Base-by-base conservation (phyloP, 2,113 vertebrate genomes). In the Mellivora capensis region DNA sequence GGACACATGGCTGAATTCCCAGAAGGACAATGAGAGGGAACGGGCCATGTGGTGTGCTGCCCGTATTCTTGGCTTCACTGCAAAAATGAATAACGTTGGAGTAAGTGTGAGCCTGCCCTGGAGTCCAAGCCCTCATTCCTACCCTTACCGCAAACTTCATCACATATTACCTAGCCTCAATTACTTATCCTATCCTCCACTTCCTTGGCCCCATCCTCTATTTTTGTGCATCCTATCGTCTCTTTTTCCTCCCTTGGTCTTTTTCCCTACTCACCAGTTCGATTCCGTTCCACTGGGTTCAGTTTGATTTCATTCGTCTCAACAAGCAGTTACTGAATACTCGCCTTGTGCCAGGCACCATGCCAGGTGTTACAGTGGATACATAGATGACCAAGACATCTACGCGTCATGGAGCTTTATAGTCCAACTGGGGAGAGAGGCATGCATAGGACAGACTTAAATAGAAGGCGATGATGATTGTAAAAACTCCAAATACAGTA, bases 1-100 rank as follows among this genome's bases (percentile, higher is more conserved):
- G 21, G 61, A 97, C 64, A 77, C n/a, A 1, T 95, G 93, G 86
- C 79, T 98, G 76, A 96, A 81, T 76, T 98, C 93, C 42, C 49
- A 0, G 1, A 92, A 96, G 74, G 81, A 95, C 87, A 80, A 67
- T 1, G 59, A 97, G 57, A 5, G 0, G 23, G 96, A 97, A 69
- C 12, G 42, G 69, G 95, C 91, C 64, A 57, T 2, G 2, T 37
- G 86, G 80, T 97, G 79, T 57, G 27, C 88, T 17, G 74, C 96
- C 31, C 5, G 5, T 0, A 20, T 96, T 72, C 96, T 97, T 39
- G 54, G 93, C 39, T 79, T 2, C 15, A 77, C 61, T 44, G 90
- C 93, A 67, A 95, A 89, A 59, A 79, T 62, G 14, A 23, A 39
- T 4, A 57, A 88, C 57, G 93, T 87, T 42, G 39, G 90, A 69